Evolutionary conservation across 2,797 vertebrate species (phyloP), one percentile per base, ranked within the genome.

Genomic region (Crenuchus spilurus): DNA sequence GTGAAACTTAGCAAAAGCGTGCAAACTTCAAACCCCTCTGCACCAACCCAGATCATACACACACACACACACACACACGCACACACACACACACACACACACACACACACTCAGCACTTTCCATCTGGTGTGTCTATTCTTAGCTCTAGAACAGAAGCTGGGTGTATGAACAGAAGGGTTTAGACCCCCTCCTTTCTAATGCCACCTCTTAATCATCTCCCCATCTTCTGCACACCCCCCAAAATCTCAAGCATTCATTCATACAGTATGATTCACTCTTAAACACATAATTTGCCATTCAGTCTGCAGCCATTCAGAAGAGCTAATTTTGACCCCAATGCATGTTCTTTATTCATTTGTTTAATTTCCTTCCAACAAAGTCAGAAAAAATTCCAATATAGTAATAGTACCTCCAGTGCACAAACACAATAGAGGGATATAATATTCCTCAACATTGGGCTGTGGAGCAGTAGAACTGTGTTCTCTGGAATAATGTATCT

Each of bases 111-210:
- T 8, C 18, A 57, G 31, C 52, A 13, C 48, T 22, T 62, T 13
- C 79, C 76, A 67, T 79, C 82, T 81, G 82, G 28, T 46, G 14
- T 39, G 35, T 22, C 22, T 81, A 83, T 83, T 75, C 70, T 73
- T 73, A 78, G 67, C 72, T 46, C 6, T 18, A n/a, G 60, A 83
- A 65, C 71, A 82, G 80, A 82, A 77, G 70, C 44, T 72, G 18
- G 2, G 67, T 20, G 37, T 30, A 30, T 30, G 64, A 69, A 46
- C 33, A 24, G 35, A 65, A 20, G 61, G 65, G 74, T 79, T 41
- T 33, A 74, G 62, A 67, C 62, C 70, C 71, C 39, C 60, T 54
- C 52, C 2, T 37, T 49, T n/a, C n/a, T 72, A 66, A 72, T 72
- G 54, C 71, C 51, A 22, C 3, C 10, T 48, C 67, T 72, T 72